These are phyloP conservation scores for Eupithecia abbreviata DNA, from an alignment of 2,888 invertebrate species.

Conservation along the genomic window DNA sequence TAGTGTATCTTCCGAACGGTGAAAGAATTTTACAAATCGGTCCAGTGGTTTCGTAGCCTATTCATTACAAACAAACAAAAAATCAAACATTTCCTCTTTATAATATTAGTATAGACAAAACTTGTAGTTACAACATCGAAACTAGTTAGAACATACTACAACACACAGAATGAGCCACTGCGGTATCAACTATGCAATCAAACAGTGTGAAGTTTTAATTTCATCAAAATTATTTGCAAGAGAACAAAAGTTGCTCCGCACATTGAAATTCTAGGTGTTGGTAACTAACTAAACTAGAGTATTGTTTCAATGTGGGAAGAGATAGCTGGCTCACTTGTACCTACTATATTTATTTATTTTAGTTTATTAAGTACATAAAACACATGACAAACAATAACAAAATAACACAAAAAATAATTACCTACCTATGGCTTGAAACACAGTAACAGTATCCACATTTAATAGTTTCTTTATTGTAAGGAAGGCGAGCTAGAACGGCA, in stretches of 20 bases:
- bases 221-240: constrained; percentile 5
- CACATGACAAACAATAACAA: too few relatives aligned
- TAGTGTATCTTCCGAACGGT: too few relatives aligned
- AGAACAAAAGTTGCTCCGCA: background rate
- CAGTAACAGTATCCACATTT: too few relatives aligned
- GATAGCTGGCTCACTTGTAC: background rate
- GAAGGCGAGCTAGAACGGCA: background rate
- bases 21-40: too few relatives aligned
- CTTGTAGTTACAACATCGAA: background rate
- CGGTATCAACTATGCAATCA: background rate
- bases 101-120: too few relatives aligned
- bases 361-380: too few relatives aligned
- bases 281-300: background rate
- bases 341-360: too few relatives aligned
- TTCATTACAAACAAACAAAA: too few relatives aligned
- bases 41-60: too few relatives aligned
- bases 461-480: background rate
- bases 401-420: background rate
- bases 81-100: too few relatives aligned
- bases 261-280: constrained; percentile 5
- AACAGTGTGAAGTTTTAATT: background rate
- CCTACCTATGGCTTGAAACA: too few relatives aligned
- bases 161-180: background rate
- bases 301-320: background rate
- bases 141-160: background rate